A percentile compares a stretch with the other conserved stretches of the same genome.
Conservation (phyloP, 1,140 invertebrate genomes). For the Tetragonula clypearis region DNA sequence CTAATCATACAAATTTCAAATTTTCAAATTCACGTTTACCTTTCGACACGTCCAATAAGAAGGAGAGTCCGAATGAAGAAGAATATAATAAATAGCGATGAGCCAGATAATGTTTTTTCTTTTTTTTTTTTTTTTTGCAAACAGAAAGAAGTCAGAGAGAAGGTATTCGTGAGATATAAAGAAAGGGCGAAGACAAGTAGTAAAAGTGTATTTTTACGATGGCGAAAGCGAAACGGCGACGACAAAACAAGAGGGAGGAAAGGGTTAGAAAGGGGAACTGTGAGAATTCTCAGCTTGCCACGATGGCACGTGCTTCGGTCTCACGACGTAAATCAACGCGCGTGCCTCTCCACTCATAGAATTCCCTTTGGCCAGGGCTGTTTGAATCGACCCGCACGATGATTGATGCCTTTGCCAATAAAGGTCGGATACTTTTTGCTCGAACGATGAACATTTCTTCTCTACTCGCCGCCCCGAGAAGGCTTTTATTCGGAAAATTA, state of each 20-base stretch:
- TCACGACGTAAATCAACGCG: slow-evolving; percentile 64
- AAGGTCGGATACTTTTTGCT: background rate
- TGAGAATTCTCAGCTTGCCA: slow-evolving; percentile 51
- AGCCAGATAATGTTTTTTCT: too few species aligned
- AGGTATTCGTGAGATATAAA: slow-evolving; percentile 8
- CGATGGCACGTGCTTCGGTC: slow-evolving; percentile 57
- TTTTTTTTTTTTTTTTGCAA: too few species aligned
- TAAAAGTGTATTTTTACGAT: slow-evolving; percentile 1
- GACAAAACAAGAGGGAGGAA: background rate
- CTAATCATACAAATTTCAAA: background rate
- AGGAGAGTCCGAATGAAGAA: too few species aligned
- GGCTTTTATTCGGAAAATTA: background rate
- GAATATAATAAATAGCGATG: too few species aligned
- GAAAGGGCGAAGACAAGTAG: background rate
- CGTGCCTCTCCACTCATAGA: slow-evolving; percentile 46
- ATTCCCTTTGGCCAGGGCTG: slow-evolving; percentile 27
- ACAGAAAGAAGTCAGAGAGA: too few species aligned
- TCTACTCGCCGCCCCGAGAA: too few species aligned
- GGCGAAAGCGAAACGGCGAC: slow-evolving; percentile 6
- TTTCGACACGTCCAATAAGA: background rate
- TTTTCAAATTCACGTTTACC: background rate
- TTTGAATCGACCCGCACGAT: slow-evolving; percentile 29
- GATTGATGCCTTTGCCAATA: slow-evolving; percentile 50
- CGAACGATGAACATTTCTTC: background rate
- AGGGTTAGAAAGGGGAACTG: slow-evolving; percentile 13